phyloP scores from a whole-genome alignment of 1,140 invertebrate genomes.

The Formica exsecta region DNA sequence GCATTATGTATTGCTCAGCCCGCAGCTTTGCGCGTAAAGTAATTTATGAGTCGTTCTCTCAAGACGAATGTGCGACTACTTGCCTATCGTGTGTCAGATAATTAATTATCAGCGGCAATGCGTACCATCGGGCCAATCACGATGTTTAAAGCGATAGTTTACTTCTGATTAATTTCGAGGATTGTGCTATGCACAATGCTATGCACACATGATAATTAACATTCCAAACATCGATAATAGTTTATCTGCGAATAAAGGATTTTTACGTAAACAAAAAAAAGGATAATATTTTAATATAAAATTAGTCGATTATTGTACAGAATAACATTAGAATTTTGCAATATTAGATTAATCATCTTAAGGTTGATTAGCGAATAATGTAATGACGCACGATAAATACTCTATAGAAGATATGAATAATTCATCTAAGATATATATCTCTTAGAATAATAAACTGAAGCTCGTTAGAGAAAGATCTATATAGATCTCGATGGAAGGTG shows the following conservation, averaged over 20 bases:
- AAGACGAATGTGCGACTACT: slow-evolving; percentile 61
- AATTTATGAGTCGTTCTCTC: slow-evolving; percentile 57
- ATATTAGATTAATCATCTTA: not conserved
- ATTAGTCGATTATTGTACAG: not conserved
- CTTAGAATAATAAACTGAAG: slow-evolving; percentile 13
- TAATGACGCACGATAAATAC: not conserved
- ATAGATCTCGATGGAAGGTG: slow-evolving; percentile 14
- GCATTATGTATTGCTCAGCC: slow-evolving; percentile 26
- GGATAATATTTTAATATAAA: not conserved
- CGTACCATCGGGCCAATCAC: slow-evolving; percentile 13
- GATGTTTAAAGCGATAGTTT: not conserved
- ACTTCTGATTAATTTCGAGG: slow-evolving; percentile 33
- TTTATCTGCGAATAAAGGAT: not conserved
- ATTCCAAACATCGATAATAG: not conserved
- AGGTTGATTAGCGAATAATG: slow-evolving; percentile 1
- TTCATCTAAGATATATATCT: slow-evolving; percentile 26
- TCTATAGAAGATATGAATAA: slow-evolving; percentile 3
- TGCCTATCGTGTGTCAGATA: slow-evolving; percentile 43
- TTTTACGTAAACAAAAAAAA: not conserved
- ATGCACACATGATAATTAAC: not conserved
- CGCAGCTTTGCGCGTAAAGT: slow-evolving; percentile 15
- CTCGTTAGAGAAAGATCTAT: slow-evolving; percentile 31
- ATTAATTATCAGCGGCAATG: slow-evolving; percentile 42
- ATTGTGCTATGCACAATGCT: not conserved
- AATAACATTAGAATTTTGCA: slow-evolving; percentile 4